Percentiles rank a stretch among this genome's conserved stretches.
These are phyloP conservation scores for Telmatochromis brichardi DNA, from an alignment of 2,113 vertebrate species.

Conservation along the genomic window DNA sequence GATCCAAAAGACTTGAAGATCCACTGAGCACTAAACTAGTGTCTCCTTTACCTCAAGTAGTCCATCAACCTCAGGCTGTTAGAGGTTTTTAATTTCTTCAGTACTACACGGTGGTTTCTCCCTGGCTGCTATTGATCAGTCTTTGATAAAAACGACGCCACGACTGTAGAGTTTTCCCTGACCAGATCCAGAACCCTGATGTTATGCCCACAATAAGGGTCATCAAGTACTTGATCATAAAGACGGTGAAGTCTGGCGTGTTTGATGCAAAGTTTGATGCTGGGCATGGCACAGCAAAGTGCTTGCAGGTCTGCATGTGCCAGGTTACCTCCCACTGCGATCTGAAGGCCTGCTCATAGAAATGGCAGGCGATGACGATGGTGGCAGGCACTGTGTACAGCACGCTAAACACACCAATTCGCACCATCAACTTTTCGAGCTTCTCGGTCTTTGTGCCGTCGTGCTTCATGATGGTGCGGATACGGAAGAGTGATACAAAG, in stretches of 20 bases:
- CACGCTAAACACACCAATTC: conserved; percentile 85
- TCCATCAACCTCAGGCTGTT: background rate
- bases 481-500: conserved; percentile 76
- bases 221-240: conserved; percentile 96
- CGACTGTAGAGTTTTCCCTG: conserved; percentile 87
- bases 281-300: conserved; percentile 82
- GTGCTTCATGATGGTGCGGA: conserved; percentile 20
- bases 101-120: background rate
- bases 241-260: conserved; percentile 87
- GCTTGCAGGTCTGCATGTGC: conserved; percentile 85
- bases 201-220: conserved; percentile 92
- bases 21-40: background rate
- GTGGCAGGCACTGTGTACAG: conserved; percentile 85
- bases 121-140: conserved; percentile 79
- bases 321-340: conserved; percentile 87
- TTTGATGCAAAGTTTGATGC: conserved; percentile 73
- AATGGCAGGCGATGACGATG: conserved; percentile 84
- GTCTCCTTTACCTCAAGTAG: background rate
- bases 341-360: conserved; percentile 88
- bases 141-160: conserved; percentile 86
- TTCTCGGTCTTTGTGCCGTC: conserved; percentile 61
- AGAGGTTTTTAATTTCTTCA: background rate
- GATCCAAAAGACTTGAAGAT: background rate
- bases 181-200: conserved; percentile 94
- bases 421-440: conserved; percentile 89